These are phyloP conservation scores for Dastarcus helophoroides DNA, from an alignment of 2,888 invertebrate species.

Conservation along the genomic window DNA sequence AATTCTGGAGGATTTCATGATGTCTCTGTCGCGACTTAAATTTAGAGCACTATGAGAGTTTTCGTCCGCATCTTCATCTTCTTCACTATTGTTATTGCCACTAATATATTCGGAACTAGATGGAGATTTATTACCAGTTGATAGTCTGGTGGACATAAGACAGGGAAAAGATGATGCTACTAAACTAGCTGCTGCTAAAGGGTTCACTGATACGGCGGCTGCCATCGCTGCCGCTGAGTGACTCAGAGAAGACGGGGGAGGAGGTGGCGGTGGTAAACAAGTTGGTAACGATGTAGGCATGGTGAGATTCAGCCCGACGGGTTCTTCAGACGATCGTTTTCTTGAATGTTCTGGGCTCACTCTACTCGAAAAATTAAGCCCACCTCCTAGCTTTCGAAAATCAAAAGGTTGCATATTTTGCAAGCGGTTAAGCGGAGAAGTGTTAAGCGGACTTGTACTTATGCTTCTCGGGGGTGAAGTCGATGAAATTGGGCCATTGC, in stretches of 20 bases:
- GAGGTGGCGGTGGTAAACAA: conserved; percentile 46
- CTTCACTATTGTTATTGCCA: conserved; percentile 38
- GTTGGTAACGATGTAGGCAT: conserved; percentile 50
- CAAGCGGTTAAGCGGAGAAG: conserved; percentile 73
- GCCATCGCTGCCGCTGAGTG: conserved; percentile 56
- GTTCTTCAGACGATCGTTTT: conserved; percentile 42
- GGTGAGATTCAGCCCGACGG: conserved; percentile 48
- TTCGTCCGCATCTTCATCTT: conserved; percentile 49
- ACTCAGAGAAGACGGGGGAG: conserved; percentile 48
- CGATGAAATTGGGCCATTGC: conserved; percentile 44
- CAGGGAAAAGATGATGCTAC: conserved; percentile 52
- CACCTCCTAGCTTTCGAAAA: conserved; percentile 66
- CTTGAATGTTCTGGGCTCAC: conserved; percentile 32
- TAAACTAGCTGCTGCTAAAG: conserved; percentile 45
- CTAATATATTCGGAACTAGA: conserved; percentile 32
- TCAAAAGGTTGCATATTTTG: conserved; percentile 96
- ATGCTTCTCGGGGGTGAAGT: conserved; percentile 49
- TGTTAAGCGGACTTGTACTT: conserved; percentile 47
- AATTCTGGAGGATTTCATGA: conserved; percentile 38
- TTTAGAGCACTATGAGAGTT: conserved; percentile 53
- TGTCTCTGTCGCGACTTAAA: conserved; percentile 45
- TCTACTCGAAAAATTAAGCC: conserved; percentile 41
- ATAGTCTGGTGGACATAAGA: conserved; percentile 41
- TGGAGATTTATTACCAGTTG: conserved; percentile 42
- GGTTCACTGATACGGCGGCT: conserved; percentile 37